Conservation (phyloP, 2,113 vertebrate genomes). For the Motacilla alba region DNA sequence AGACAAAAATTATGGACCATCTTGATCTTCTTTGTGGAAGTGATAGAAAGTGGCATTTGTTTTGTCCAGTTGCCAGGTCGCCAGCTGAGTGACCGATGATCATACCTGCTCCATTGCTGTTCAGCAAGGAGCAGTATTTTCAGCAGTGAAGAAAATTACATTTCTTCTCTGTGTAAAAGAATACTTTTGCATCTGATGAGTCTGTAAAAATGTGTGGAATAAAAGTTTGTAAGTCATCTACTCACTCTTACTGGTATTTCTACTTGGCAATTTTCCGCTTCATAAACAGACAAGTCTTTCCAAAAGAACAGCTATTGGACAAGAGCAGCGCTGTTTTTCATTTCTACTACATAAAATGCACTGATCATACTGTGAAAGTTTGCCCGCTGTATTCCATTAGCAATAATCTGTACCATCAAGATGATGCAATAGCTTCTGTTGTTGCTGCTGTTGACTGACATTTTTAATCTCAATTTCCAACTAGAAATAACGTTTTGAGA, state of each 20-base stretch:
- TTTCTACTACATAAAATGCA: neutral
- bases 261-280: constrained; percentile 1
- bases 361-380: neutral
- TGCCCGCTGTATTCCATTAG: neutral
- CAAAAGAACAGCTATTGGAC: neutral
- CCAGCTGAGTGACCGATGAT: neutral
- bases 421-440: neutral
- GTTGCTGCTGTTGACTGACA: constrained; percentile 29
- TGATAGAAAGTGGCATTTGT: neutral
- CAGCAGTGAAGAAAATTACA: neutral
- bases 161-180: neutral
- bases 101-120: neutral
- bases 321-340: neutral
- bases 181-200: neutral
- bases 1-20: neutral
- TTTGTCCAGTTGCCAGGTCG: neutral
- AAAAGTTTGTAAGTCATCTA: neutral
- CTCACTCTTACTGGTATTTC: neutral
- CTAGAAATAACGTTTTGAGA: constrained; percentile 2
- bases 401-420: neutral
- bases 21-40: neutral
- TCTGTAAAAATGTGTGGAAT: neutral
- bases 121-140: neutral
- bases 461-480: constrained; percentile 41
- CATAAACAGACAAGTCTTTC: neutral